Evolutionary conservation across 53 echinoderm and acorn worm species (phyloP).

Genomic region (Patiria pectinifera): DNA sequence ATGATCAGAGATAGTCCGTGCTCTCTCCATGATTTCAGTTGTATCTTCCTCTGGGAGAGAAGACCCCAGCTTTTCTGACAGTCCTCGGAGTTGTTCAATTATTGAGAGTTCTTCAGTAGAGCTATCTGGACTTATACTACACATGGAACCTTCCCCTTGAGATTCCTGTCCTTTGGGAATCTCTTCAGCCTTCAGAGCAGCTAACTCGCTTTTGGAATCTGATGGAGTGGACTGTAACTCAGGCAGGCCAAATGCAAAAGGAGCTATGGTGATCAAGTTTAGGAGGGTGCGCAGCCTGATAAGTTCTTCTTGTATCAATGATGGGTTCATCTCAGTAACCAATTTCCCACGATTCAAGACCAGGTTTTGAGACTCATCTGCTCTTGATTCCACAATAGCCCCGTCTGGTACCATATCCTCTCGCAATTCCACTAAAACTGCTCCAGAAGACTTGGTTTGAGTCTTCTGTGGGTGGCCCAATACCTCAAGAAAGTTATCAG

Average conservation of each 20-base stretch:
- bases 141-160: neutral
- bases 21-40: constrained; percentile 30
- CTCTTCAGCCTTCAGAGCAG: neutral
- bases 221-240: neutral
- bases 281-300: constrained; percentile 24
- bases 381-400: constrained; percentile 33
- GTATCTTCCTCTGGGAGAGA: constrained; percentile 20
- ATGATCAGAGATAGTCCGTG: constrained; percentile 36
- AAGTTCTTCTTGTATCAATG: constrained; percentile 17
- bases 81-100: constrained; percentile 39
- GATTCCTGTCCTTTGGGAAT: neutral
- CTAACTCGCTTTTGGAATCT: neutral
- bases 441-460: neutral
- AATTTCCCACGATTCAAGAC: constrained; percentile 27
- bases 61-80: constrained; percentile 36
- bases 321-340: constrained; percentile 29
- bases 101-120: constrained; percentile 29
- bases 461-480: neutral
- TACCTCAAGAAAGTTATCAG: constrained; percentile 6
- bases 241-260: constrained; percentile 8
- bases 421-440: constrained; percentile 26
- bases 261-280: neutral
- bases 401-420: constrained; percentile 67
- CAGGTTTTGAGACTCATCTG: constrained; percentile 22
- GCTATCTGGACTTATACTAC: constrained; percentile 31